phyloP scores from a whole-genome alignment of 2,888 invertebrate species.

The Dynastes grantii region DNA sequence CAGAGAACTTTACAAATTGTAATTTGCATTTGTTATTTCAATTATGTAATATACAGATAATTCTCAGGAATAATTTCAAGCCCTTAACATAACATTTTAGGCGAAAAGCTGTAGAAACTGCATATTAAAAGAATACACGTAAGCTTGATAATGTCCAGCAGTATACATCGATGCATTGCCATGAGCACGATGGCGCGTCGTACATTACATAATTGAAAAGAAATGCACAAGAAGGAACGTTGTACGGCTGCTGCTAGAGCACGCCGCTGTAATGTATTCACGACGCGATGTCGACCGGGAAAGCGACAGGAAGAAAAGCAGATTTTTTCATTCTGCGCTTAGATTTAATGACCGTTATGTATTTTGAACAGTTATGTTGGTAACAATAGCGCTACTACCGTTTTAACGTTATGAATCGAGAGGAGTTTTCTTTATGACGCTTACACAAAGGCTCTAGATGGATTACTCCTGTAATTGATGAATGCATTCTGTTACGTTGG shows the following conservation, averaged over 20 bases:
- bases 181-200: neutral
- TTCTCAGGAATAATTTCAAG: too few species aligned
- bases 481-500: too few species aligned
- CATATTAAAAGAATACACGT: too few species aligned
- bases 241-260: neutral
- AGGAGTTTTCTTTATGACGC: constrained; percentile 2
- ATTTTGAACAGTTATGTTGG: constrained; percentile 36
- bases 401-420: constrained; percentile 31
- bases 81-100: too few species aligned
- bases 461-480: neutral
- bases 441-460: neutral
- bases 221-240: constrained; percentile 17
- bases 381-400: constrained; percentile 29
- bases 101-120: too few species aligned
- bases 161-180: neutral
- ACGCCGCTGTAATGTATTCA: constrained; percentile 36
- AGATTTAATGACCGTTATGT: constrained; percentile 43
- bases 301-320: constrained; percentile 38
- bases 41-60: too few species aligned
- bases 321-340: constrained; percentile 39
- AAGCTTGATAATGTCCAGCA: neutral
- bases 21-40: too few species aligned
- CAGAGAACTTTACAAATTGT: too few species aligned
- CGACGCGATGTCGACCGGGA: constrained; percentile 36
- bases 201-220: constrained; percentile 43